Evolutionary conservation across 1,140 invertebrate genomes (phyloP), one percentile per base, ranked within the genome.

Genomic region (Saccostrea glomerata): DNA sequence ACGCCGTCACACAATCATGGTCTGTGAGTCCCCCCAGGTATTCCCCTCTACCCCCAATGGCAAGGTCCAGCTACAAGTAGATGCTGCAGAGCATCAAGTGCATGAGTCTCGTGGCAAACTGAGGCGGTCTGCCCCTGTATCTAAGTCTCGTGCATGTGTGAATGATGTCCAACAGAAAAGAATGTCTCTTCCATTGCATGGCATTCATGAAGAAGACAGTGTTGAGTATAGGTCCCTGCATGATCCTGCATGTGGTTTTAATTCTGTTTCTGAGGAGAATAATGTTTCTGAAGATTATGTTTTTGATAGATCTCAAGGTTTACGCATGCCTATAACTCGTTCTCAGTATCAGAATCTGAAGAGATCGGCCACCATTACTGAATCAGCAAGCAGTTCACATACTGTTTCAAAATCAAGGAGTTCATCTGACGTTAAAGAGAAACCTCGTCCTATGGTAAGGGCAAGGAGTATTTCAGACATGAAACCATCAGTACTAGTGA

Each of bases 1-100:
- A 87, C 90, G 94, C 55, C 90, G 94, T 23, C 94, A 95, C 89
- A 95, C 94, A 63, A 95, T 95, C 82, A 94, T 92, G 86, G 93
- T 95, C 25, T 95, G 94, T 88, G 94, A 95, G 84, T 93, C 93
- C 11, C 93, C 94, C 25, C 66, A 87, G 86, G 86, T 87, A 87
- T 86, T 82, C 17, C 86, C 89, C 36, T n/a, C 82, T 30, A 85
- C 82, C 70, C 66, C 55, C 86, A 88, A 87, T 66, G 89, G 90
- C 55, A 87, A 84, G 82, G 15, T 73, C 23, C 86, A 60, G 36
- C 88, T 87, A 63, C 87, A 91, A 88, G 85, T 40, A 17, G 84
- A 85, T 60, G 55, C 87, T 66, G 58, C 54, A 5, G 85, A 89
- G 5, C 85, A 77, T 88, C 23, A 86, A 36, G 23, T 73, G 90